Base-by-base conservation (phyloP, 1,140 invertebrate species). In the Venturia canescens region DNA sequence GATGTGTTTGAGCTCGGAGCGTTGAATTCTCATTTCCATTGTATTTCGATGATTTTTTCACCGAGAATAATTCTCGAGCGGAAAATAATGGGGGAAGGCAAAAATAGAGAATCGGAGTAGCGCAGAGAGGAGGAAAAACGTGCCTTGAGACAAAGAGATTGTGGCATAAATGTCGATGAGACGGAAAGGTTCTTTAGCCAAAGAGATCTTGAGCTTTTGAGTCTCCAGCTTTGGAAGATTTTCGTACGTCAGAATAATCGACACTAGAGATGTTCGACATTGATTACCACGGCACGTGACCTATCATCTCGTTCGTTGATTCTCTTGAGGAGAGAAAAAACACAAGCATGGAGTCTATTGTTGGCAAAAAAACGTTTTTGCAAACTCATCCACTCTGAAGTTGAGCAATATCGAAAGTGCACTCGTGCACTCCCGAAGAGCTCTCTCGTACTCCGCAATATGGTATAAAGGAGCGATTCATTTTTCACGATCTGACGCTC, bases 241-340 rank as follows among this genome's bases (percentile, higher is more conserved):
- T 18, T 53, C n/a, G 50, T 53, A 21, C n/a, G 66, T 18, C 18
- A 29, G 31, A 31, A 69, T 18, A 31, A 86, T 81, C 57, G 53
- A 66, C 81, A 85, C 87, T 88, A 83, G 78, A 88, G 89, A 90
- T 89, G 89, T 83, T 84, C 87, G 87, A 90, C 85, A 90, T 90
- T 88, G 89, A 90, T 90, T 90, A 87, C 44, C 27, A n/a, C 15
- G 27, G 84, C 84, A 89, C 88, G 88, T 90, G 89, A 87, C 84
- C 60, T 90, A 90, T 90, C 89, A 44, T 89, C 66, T 13, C 76
- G 21, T 67, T 23, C 60, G 63, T 60, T 31, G 29, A 23, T 34
- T 31, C 38, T 57, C 48, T 67, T n/a, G 16, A 23, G 13, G 13
- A 44, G 38, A 0, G 13, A 34, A 34, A 44, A 26, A 63, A 66